Evolutionary conservation across 2,888 invertebrate species (phyloP), one percentile per base, ranked within the genome.

Genomic region (Acronicta leporina): DNA sequence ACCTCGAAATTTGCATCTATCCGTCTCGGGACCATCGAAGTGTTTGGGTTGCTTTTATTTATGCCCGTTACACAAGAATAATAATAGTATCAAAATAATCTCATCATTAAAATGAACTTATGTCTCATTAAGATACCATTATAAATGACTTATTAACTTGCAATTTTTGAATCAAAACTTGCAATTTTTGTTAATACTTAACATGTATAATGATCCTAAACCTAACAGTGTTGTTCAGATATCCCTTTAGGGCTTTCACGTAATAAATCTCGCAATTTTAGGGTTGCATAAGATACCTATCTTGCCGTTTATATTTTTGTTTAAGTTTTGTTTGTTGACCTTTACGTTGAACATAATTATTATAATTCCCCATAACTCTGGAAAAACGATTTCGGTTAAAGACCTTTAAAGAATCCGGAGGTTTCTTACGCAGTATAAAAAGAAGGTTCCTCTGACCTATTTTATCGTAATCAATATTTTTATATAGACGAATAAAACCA

Each of bases 251-350:
- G 79, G 80, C 81, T 84, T 84, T 86, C 85, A 81, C 77, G 63
- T 77, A 60, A 85, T 85, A 86, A 86, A 86, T 87, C 82, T 81
- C 51, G 47, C 61, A 79, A 82, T 76, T 82, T 80, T 82, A 80
- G 82, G 85, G 83, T 82, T 84, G 68, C 65, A 68, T 69, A 73
- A 71, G 81, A 80, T 81, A 86, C 87, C 85, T 86, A 87, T 83
- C 82, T 78, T 68, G 63, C 79, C 72, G 79, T 83, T 86, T 85
- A 85, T 82, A 81, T 86, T 87, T 86, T 87, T 87, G 87, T 87
- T 81, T 84, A 72, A 77, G 68, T 74, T 76, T 75, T n/a, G n/a
- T n/a, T n/a, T n/a, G n/a, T 77, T 80, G 71, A 69, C 81, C 79
- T 79, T 79, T 81, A 73, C 66, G 69, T 73, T 76, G 65, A 75